phyloP scores from a whole-genome alignment of 2,797 vertebrate species.

The Champsocephalus esox region DNA sequence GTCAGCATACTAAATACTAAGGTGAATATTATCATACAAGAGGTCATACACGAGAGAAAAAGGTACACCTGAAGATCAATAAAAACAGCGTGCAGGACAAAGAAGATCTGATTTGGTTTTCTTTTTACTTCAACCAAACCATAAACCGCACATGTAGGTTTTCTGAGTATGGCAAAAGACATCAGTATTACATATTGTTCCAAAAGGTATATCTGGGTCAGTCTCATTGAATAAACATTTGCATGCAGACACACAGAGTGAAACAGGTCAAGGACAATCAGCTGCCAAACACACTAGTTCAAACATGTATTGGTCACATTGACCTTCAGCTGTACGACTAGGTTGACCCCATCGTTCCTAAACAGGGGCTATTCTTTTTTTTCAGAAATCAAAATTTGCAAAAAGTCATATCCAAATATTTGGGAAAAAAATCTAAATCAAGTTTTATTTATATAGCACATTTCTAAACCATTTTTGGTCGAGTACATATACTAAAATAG shows the following conservation, averaged over 20 bases:
- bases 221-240: constrained; percentile 51
- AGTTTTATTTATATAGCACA: too few relatives aligned
- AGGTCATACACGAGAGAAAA: neutral
- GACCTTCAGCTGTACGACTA: neutral
- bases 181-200: neutral
- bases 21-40: constrained; percentile 8
- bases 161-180: constrained; percentile 20
- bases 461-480: too few relatives aligned
- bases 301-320: neutral
- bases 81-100: neutral
- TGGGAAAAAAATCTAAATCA: neutral
- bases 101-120: neutral
- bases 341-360: neutral
- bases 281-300: neutral
- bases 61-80: neutral
- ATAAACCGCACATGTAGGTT: constrained; percentile 50
- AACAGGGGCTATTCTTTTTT: neutral
- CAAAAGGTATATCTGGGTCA: constrained; percentile 58
- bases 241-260: constrained; percentile 17
- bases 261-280: constrained; percentile 25
- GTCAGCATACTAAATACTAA: constrained; percentile 27
- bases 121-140: neutral
- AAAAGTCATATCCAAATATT: neutral
- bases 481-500: too few relatives aligned
- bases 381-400: neutral